Evolutionary conservation across 2,113 vertebrate genomes (phyloP), one percentile per base, ranked within the genome.

Genomic region (Oryzias melastigma): DNA sequence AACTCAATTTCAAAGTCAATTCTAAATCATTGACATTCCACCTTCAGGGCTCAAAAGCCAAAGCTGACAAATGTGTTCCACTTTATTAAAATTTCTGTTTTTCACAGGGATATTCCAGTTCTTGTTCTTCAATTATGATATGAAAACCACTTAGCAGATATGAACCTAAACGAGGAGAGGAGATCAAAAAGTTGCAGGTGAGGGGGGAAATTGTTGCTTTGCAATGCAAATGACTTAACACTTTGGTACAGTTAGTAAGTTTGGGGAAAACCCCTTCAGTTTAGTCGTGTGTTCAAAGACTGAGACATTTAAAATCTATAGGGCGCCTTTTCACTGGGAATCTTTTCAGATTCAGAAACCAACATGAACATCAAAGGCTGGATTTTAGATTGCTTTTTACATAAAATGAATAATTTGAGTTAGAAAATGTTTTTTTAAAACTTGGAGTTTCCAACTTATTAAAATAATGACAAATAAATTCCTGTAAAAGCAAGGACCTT

Each of bases 141-240:
- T 25, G 25, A 56, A 67, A 62, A 27, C 29, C 41, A 18, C 29
- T n/a, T 4, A 14, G 60, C 27, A 43, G 29, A 35, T 17, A 16
- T 17, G 16, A 55, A 27, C 17, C n/a, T 59, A 25, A 53, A 63
- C 52, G 47, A 46, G 57, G 58, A 66, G 47, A 14, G 25, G 42
- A 60, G 35, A 71, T 60, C 43, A 55, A 62, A 68, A 27, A 4
- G 14, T 12, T 64, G 47, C 58, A 58, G 49, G 67, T 76, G 61
- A 48, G 46, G 67, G 65, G 69, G 25, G 29, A 60, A 68, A 77
- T 35, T 46, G 62, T 54, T 49, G 43, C 25, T 64, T 43, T 3
- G 18, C 20, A 35, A 75, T 75, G 71, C 73, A 79, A 73, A 83
- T 79, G 18, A 73, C 42, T 42, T 54, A 14, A 19, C 63, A 41